Conservation (phyloP, 2,113 vertebrate genomes). For the Psammodynastes pulverulentus region DNA sequence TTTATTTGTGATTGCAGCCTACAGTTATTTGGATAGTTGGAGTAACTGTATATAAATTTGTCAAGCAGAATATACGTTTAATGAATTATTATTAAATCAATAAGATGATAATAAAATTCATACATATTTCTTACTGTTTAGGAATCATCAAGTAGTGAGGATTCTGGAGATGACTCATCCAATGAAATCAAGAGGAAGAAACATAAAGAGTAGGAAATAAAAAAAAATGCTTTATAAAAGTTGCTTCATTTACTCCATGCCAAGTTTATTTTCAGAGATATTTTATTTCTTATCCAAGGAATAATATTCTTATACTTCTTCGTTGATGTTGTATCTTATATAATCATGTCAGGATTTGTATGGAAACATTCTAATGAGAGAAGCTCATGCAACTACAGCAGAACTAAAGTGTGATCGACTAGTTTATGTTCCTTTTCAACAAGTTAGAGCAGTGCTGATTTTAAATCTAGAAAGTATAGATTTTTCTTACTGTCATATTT, state of each 20-base stretch:
- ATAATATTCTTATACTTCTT: background rate
- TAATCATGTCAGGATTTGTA: background rate
- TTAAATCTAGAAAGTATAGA: background rate
- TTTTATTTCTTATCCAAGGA: background rate
- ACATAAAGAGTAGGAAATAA: constrained; percentile 81
- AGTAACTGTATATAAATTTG: background rate
- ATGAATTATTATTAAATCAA: background rate
- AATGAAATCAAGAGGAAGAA: constrained; percentile 78
- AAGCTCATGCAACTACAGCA: background rate
- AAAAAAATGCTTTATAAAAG: background rate
- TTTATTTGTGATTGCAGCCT: background rate
- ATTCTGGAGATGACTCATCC: constrained; percentile 82
- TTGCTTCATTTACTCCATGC: background rate
- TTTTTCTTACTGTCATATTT: background rate
- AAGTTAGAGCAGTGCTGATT: background rate
- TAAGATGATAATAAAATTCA: background rate
- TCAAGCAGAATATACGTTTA: background rate
- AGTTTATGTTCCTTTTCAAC: background rate
- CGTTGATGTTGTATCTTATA: background rate
- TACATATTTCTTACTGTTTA: constrained; percentile 44
- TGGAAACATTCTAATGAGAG: background rate
- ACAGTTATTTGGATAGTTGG: background rate
- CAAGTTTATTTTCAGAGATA: background rate
- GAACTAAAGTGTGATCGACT: background rate
- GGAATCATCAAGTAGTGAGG: constrained; percentile 92